Evolutionary conservation across 2,797 vertebrate genomes (phyloP).

Genomic region (Poeciliopsis turneri): DNA sequence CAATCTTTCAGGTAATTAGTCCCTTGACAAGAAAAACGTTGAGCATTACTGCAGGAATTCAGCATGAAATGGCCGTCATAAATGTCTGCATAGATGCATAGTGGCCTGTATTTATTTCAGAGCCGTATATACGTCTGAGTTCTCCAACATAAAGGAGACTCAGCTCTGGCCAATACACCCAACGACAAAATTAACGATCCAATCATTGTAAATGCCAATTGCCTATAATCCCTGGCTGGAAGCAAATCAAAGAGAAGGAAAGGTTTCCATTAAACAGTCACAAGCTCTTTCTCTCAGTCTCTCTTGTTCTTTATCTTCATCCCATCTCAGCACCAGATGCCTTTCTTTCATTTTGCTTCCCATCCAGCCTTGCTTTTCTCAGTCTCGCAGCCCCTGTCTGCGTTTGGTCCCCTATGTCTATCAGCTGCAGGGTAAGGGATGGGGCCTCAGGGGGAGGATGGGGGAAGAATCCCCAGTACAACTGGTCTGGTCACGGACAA

Average conservation of each 20-base stretch:
- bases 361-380: conserved; percentile 72
- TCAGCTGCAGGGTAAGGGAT: conserved; percentile 91
- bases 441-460: conserved; percentile 55
- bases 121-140: conserved; percentile 34
- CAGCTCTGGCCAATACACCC: conserved; percentile 62
- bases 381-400: conserved; percentile 59
- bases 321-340: conserved; percentile 92
- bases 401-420: conserved; percentile 75
- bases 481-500: conserved; percentile 98
- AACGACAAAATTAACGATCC: conserved; percentile 79
- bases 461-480: conserved; percentile 92
- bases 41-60: not conserved
- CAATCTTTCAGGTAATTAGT: not conserved
- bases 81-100: not conserved
- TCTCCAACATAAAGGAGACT: conserved; percentile 47
- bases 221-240: conserved; percentile 84
- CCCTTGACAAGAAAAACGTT: not conserved
- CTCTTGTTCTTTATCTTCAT: conserved; percentile 62
- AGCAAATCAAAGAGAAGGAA: conserved; percentile 83
- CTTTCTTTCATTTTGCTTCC: conserved; percentile 85
- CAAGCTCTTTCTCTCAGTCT: conserved; percentile 85
- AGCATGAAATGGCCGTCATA: not conserved
- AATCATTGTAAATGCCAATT: conserved; percentile 84
- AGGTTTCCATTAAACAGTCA: conserved; percentile 95
- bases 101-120: not conserved